Conservation (phyloP, 1,140 invertebrate genomes). For the Drosophila pseudoananassae region DNA sequence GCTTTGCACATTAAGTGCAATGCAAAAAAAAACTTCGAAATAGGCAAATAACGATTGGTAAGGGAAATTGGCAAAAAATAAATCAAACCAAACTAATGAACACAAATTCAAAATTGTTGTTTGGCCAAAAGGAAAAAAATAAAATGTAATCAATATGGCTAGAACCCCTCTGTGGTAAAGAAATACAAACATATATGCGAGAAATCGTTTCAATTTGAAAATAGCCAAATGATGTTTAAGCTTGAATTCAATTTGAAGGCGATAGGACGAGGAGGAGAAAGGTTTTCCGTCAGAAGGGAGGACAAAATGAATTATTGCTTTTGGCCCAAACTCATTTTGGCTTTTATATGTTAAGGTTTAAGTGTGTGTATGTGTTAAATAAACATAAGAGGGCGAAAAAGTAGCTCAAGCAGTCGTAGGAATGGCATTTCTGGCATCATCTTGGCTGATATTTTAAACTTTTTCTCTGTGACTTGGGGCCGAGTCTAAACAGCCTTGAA, state of each 20-base stretch:
- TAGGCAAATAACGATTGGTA: background rate
- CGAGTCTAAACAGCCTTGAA: slow-evolving; percentile 60
- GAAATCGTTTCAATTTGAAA: slow-evolving; percentile 59
- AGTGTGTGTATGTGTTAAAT: slow-evolving; percentile 39
- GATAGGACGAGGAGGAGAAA: slow-evolving; percentile 35
- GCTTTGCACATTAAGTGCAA: slow-evolving; percentile 35
- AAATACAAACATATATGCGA: slow-evolving; percentile 15
- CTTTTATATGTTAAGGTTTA: slow-evolving; percentile 2
- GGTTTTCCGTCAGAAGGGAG: slow-evolving; percentile 63
- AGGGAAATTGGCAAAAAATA: slow-evolving; percentile 13
- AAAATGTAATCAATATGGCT: slow-evolving; percentile 69
- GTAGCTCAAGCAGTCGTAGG: background rate
- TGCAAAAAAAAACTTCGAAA: background rate
- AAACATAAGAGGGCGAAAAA: slow-evolving; percentile 41
- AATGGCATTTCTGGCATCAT: slow-evolving; percentile 36
- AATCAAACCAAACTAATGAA: slow-evolving; percentile 62
- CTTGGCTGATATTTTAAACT: slow-evolving; percentile 46
- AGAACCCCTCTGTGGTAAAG: background rate
- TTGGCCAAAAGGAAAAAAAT: slow-evolving; percentile 5
- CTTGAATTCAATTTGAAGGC: slow-evolving; percentile 67
- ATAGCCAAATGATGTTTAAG: slow-evolving; percentile 62
- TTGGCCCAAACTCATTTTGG: slow-evolving; percentile 52
- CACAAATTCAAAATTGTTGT: slow-evolving; percentile 35
- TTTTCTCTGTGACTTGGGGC: slow-evolving; percentile 34
- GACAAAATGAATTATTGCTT: slow-evolving; percentile 75